Conservation (phyloP, 2,888 invertebrate species). For the Galeruca laticollis region DNA sequence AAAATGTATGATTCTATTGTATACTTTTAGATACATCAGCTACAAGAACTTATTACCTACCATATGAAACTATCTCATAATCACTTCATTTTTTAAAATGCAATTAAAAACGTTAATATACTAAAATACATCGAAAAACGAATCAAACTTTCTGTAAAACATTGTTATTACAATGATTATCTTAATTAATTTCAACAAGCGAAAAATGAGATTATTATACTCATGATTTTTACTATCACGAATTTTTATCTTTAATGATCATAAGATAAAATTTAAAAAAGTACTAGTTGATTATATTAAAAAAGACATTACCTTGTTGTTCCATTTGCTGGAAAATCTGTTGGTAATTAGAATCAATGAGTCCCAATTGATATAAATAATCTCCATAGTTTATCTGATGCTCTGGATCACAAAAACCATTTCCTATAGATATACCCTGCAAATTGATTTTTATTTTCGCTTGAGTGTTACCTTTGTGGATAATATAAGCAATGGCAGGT, state of each 20-base stretch:
- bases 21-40: no score
- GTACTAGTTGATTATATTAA: background rate
- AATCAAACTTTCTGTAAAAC: no score
- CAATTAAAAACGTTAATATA: no score
- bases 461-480: slow-evolving; percentile 73
- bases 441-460: slow-evolving; percentile 77
- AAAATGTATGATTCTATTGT: no score
- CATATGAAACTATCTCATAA: no score
- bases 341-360: slow-evolving; percentile 75
- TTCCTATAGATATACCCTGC: slow-evolving; percentile 81
- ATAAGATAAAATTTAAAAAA: no score
- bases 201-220: background rate
- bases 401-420: slow-evolving; percentile 83
- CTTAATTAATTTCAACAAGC: background rate
- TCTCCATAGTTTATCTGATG: slow-evolving; percentile 83
- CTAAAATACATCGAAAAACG: no score
- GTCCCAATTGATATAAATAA: slow-evolving; percentile 83
- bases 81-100: no score
- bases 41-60: no score
- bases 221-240: background rate
- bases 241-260: background rate
- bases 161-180: background rate
- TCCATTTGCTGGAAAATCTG: slow-evolving; percentile 74
- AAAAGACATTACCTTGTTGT: slow-evolving; percentile 65
- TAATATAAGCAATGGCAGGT: slow-evolving; percentile 82